Evolutionary conservation across 2,888 invertebrate species (phyloP).

Genomic region (Steinernema scapterisci): DNA sequence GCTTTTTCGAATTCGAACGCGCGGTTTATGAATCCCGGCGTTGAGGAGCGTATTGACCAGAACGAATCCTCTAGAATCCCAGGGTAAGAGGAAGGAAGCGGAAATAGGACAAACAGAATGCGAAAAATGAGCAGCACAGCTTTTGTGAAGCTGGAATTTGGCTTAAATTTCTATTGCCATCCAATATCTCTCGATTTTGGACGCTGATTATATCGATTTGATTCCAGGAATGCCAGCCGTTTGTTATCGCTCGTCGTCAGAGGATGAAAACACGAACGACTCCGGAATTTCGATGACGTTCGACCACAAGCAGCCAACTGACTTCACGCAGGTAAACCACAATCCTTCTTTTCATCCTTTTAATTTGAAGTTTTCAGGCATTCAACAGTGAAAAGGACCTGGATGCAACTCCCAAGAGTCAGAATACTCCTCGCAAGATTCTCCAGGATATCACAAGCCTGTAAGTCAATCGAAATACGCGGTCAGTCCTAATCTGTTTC

Average conservation of each 20-base stretch:
- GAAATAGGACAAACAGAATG: no score
- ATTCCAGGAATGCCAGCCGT: constrained; percentile 20
- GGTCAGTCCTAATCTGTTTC: background rate
- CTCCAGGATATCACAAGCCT: background rate
- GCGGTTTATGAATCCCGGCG: constrained; percentile 6
- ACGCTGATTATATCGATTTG: background rate
- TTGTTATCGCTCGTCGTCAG: background rate
- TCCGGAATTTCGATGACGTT: background rate
- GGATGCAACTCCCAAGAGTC: background rate
- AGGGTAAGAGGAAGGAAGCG: background rate
- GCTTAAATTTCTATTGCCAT: background rate
- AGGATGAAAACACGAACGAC: constrained; percentile 29
- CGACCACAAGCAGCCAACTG: background rate
- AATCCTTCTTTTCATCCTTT: background rate
- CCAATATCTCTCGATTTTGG: background rate
- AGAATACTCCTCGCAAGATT: background rate
- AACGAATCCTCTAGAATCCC: background rate
- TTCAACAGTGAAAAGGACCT: background rate
- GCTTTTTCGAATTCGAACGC: background rate
- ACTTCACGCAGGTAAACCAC: background rate
- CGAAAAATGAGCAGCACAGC: no score
- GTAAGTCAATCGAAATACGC: background rate
- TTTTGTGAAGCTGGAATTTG: background rate
- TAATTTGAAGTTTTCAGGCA: background rate
- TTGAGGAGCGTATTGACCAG: background rate